Evolutionary conservation across 37 sponge, comb jelly and placozoan genomes (phyloP), one percentile per base, ranked within the genome.

Genomic region (Spongilla lacustris): DNA sequence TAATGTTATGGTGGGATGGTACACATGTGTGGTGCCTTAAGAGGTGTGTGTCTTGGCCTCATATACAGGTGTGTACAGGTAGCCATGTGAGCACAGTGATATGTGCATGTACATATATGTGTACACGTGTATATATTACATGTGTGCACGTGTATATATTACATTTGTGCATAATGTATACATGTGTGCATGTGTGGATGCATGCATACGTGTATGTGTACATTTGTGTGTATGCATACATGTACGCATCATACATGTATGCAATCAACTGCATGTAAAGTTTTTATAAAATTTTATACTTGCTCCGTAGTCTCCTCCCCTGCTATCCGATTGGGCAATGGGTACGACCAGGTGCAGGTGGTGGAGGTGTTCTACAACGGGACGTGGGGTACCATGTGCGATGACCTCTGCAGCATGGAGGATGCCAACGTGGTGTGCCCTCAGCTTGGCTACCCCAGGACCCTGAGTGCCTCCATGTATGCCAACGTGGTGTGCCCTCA

Each of bases 351-450:
- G 84, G 19, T 73, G 67, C 73, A 10, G 84, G 84, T 28, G 35
- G 50, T n/a, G 58, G 84, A 84, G 50, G 37, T 73, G 11, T 84
- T 33, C 76, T 27, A 38, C 21, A 48, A 75, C 21, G 73, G 37
- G 29, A 25, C 84, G 21, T 84, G 84, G 84, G 31, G 74, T 28
- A 74, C 75, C 25, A 36, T 84, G 17, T 84, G 84, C 37, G 36
- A 75, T 17, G 72, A 67, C 29, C 26, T 21, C 34, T 89, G 76
- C 50, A 66, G 24, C 37, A 26, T 50, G n/a, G 28, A n/a, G 0
- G 84, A 89, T 71, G 89, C 71, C 13, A 24, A 13, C 6, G 84
- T 89, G 35, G 69, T 81, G 30, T 89, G 89, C 71, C 9, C 49
- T 14, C 49, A 72, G 72, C 50, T 89, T 2, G 89, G n/a, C n/a